Conservation (phyloP, 2,888 invertebrate species). For the Neria commutata region DNA sequence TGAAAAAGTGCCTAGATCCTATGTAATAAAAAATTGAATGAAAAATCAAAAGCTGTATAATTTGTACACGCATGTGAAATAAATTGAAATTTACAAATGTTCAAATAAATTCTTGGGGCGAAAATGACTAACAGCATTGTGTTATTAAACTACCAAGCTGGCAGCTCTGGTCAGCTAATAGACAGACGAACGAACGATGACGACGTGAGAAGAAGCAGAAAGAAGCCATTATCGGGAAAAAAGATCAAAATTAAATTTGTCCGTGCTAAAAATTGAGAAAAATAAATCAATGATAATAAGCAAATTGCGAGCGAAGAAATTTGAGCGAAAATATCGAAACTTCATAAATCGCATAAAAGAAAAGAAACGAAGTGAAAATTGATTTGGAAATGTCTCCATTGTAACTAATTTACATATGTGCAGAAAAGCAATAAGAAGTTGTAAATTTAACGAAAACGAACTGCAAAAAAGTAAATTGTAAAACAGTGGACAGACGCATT, state of each 20-base stretch:
- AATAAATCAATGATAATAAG: conserved; percentile 24
- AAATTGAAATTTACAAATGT: too few relatives aligned
- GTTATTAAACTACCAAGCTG: too few relatives aligned
- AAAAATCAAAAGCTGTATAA: too few relatives aligned
- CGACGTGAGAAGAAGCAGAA: too few relatives aligned
- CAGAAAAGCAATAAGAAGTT: conserved; percentile 23
- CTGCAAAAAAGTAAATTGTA: conserved; percentile 39
- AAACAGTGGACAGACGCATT: conserved; percentile 37
- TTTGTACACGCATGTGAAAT: too few relatives aligned
- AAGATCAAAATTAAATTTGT: conserved; percentile 40
- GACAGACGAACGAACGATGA: too few relatives aligned
- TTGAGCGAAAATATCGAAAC: neutral
- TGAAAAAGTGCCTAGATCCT: too few relatives aligned
- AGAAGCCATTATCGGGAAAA: conserved; percentile 35
- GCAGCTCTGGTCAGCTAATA: too few relatives aligned
- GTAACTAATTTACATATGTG: conserved; percentile 43
- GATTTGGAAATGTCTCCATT: conserved; percentile 33
- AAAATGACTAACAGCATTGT: too few relatives aligned
- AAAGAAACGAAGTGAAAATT: conserved; percentile 32
- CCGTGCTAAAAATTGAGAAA: conserved; percentile 30
- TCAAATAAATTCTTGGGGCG: too few relatives aligned
- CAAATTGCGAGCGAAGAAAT: conserved; percentile 31
- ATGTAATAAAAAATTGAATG: too few relatives aligned
- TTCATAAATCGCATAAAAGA: conserved; percentile 1
- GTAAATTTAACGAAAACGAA: neutral